Evolutionary conservation across 2,797 vertebrate species (phyloP), one percentile per base, ranked within the genome.

Genomic region (Poeciliopsis paucimaculata): DNA sequence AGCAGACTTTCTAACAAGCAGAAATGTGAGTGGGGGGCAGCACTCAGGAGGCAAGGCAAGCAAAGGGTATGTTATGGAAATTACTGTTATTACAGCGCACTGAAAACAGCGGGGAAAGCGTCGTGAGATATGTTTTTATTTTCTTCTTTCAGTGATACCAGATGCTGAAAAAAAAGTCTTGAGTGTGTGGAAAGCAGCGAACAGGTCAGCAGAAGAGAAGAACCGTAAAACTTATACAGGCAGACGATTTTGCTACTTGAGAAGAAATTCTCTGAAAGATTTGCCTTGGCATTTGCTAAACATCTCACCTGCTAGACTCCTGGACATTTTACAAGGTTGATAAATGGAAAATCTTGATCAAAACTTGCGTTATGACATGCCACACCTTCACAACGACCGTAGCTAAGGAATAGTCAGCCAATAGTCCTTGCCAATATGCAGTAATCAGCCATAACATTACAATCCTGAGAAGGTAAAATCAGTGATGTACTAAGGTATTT

Each of bases 61-160:
- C 75, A 46, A 47, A 74, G 36, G 34, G 23, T 41, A 74, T 53
- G 28, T 53, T 23, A 64, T 62, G 41, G 18, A 76, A 64, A 76
- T 64, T 3, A 46, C 18, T 16, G 43, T 64, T 16, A 64, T 64
- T 31, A n/a, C 74, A 46, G 43, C 28, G 18, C 16, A 18, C 28
- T 23, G 57, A 64, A 62, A 62, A 64, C 11, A 31, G 43, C 9
- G 1, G 28, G 64, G 47, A 76, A 64, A 13, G 11, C 41, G 45
- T 31, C 5, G 20, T 73, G 28, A 60, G 13, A 46, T 46, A 10
- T 18, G 16, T 75, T 45, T 75, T 28, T 60, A n/a, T 60, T 75
- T 76, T 46, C 18, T 34, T 26, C 47, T 36, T 45, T 26, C 31
- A 76, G 6, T 64, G 31, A 47, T 23, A 47, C 43, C 75, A 76